Base-by-base conservation (phyloP, 2,113 vertebrate genomes). In the Saguinus imperator region DNA sequence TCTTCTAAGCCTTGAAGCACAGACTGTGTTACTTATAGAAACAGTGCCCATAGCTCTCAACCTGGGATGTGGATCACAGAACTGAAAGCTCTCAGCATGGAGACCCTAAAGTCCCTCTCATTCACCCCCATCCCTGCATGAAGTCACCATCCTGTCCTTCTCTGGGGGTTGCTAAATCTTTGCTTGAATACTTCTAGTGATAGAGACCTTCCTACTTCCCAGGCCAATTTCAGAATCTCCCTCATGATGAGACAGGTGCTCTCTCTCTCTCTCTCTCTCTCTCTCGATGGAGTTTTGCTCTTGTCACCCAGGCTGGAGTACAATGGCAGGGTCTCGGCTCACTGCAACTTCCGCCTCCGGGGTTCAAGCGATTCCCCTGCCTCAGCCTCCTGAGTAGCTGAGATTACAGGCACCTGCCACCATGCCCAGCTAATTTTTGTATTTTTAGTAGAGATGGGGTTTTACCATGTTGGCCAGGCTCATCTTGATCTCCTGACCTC, bases 71-170 rank as follows among this genome's bases (percentile, higher is more conserved):
- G 80, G 23, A 25, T 48, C 32, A 32, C 16, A 32, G 90, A 37
- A 21, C 4, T 9, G 25, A 76, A 58, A 29, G 3, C 1, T 50
- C 80, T 64, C 3, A 14, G 23, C 61, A 12, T 0, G 0, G 61
- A 87, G 55, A 55, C 57, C 25, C 55, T 23, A 7, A 11, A 40
- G 48, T 14, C 40, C 37, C 45, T 58, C 70, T 73, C 25, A 43
- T 50, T 6, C 40, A n/a, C 5, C 14, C 35, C 68, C 7, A 2
- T 16, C 25, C 29, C 1, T 12, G 23, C 52, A 20, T 37, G 55
- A 55, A 35, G 73, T 48, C 16, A n/a, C 52, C 6, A 2, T 70
- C 68, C 48, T 8, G 50, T n/a, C 61, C 27, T 1, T 40, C 50
- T 43, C 93, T 18, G 73, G 16, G 16, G 35, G 25, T 75, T 10